A percentile compares a stretch with the other conserved stretches of the same genome.
These are phyloP conservation scores for Gambusia yucatana DNA, from an alignment of 2,797 vertebrate genomes.

Conservation along the genomic window DNA sequence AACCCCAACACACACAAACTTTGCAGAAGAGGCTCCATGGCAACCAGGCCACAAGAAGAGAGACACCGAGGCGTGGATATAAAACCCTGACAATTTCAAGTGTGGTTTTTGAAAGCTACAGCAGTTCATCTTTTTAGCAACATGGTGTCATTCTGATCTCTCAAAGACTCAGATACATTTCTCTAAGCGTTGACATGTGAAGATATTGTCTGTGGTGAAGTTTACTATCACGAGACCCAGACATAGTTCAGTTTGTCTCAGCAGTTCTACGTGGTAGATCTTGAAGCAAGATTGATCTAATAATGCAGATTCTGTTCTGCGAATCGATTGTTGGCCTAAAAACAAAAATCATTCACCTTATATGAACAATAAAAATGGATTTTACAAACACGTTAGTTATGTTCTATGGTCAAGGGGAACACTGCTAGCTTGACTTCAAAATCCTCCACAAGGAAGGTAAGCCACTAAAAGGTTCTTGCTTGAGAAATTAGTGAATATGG, in stretches of 20 bases:
- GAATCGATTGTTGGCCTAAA: too few relatives aligned
- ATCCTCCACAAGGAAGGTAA: background rate
- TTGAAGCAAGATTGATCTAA: background rate
- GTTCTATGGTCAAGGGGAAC: background rate
- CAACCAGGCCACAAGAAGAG: background rate
- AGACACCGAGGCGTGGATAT: background rate
- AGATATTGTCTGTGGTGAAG: background rate
- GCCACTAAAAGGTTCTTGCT: background rate
- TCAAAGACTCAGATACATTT: background rate
- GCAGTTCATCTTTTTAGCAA: slow-evolving; percentile 4
- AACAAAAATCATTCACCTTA: background rate
- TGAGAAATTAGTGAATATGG: background rate
- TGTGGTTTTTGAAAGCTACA: background rate
- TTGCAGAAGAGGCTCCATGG: background rate
- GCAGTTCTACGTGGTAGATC: background rate
- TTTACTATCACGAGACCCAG: background rate
- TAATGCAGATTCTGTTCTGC: background rate
- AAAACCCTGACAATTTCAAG: background rate
- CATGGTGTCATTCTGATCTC: background rate
- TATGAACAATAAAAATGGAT: background rate
- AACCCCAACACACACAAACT: background rate
- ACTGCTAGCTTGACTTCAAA: background rate
- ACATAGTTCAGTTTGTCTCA: background rate
- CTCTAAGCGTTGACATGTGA: background rate
- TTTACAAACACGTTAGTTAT: background rate